Percentiles rank a stretch among this genome's conserved stretches.
Conservation (phyloP, 2,888 invertebrate species). For the Pristionchus exspectatus region DNA sequence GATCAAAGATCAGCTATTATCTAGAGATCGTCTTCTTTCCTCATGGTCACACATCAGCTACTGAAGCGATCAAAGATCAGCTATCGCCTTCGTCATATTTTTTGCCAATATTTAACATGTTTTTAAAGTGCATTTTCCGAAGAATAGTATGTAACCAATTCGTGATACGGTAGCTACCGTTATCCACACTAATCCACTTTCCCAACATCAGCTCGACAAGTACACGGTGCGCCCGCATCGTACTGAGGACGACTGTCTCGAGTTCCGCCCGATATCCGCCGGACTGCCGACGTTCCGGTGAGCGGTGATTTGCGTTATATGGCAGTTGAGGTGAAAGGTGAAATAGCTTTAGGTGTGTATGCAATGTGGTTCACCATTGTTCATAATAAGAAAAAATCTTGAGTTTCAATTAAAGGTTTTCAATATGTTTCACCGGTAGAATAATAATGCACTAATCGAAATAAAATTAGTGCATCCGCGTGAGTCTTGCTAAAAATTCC, state of each 20-base stretch:
- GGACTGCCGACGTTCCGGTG: conserved; percentile 72
- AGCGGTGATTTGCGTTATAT: not conserved
- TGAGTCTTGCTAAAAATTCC: too few relatives aligned
- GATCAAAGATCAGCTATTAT: not conserved
- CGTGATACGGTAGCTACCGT: not conserved
- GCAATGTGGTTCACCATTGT: not conserved
- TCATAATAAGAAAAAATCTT: not conserved
- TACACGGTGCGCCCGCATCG: conserved; percentile 79
- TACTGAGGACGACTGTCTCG: conserved; percentile 77
- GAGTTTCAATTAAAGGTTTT: too few relatives aligned
- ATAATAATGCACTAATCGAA: too few relatives aligned
- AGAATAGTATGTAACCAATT: too few relatives aligned
- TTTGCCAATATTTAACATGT: too few relatives aligned
- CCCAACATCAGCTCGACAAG: conserved; percentile 77
- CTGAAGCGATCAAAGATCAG: not conserved
- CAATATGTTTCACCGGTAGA: too few relatives aligned
- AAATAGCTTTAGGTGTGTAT: too few relatives aligned
- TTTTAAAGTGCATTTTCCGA: not conserved
- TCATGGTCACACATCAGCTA: too few relatives aligned
- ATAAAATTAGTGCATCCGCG: not conserved
- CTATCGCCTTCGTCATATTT: not conserved
- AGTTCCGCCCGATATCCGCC: conserved; percentile 74
- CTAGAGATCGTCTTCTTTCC: too few relatives aligned
- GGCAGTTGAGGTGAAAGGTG: too few relatives aligned
- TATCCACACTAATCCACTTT: not conserved